Percentiles rank a stretch among this genome's conserved stretches.
Conservation (phyloP, 2,113 vertebrate genomes). For the Butorides virescens region DNA sequence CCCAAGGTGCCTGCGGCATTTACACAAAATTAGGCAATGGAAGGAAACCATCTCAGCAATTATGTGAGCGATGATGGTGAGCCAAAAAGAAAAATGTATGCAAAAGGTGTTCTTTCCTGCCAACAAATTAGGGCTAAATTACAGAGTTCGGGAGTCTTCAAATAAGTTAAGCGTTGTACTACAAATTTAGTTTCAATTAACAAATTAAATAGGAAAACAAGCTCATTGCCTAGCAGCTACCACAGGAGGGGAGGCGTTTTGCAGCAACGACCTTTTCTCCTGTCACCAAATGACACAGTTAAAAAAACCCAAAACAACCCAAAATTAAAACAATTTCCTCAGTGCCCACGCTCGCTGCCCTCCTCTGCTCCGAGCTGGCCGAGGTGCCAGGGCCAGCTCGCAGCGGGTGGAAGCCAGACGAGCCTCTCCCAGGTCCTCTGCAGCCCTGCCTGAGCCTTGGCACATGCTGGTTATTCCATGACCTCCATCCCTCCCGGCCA, state of each 20-base stretch:
- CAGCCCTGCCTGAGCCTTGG: slow-evolving; percentile 1
- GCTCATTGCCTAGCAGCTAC: background rate
- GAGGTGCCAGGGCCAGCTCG: fast-evolving
- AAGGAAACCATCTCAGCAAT: slow-evolving; percentile 31
- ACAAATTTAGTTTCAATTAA: slow-evolving; percentile 56
- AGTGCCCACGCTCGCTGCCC: background rate
- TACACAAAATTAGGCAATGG: slow-evolving; percentile 32
- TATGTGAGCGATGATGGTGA: background rate
- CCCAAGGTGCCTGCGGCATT: background rate
- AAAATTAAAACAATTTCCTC: background rate
- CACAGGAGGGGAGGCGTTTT: background rate
- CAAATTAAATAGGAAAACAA: slow-evolving; percentile 1
- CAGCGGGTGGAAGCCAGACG: fast-evolving
- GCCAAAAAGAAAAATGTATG: slow-evolving; percentile 32
- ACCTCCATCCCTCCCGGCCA: background rate
- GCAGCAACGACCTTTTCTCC: background rate
- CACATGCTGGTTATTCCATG: background rate
- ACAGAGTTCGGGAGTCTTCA: background rate
- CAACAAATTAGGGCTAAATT: slow-evolving; percentile 51
- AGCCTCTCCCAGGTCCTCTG: background rate
- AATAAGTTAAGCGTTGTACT: background rate
- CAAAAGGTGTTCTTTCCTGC: slow-evolving; percentile 17
- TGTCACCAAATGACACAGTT: background rate
- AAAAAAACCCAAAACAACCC: background rate
- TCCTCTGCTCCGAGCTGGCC: background rate